These are phyloP conservation scores for Cisticola juncidis DNA, from an alignment of 2,113 vertebrate species.

Conservation along the genomic window DNA sequence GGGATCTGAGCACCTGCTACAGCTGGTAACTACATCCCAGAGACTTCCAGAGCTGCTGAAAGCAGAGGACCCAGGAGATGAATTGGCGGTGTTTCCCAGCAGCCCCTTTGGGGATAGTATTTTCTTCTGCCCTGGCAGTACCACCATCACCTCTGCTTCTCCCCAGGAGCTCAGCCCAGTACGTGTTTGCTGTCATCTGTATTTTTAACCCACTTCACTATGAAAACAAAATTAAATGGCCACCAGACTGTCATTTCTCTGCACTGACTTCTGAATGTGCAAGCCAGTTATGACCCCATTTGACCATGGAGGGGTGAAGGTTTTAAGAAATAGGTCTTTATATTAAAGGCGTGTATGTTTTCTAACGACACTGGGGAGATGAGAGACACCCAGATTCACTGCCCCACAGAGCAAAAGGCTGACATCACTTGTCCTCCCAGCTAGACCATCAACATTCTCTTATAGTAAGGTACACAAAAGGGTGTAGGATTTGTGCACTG, in stretches of 20 bases:
- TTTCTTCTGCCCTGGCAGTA: neutral
- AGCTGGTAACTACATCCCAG: neutral
- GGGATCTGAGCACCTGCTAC: neutral
- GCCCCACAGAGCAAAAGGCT: neutral
- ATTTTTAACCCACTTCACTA: neutral
- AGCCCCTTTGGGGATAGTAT: neutral
- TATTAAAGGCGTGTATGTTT: neutral
- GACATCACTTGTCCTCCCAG: neutral
- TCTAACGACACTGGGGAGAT: fast-evolving
- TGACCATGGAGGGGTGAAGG: neutral
- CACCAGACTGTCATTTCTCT: neutral
- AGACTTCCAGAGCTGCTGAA: neutral
- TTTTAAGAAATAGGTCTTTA: neutral
- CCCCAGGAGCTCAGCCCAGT: neutral
- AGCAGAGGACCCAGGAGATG: neutral
- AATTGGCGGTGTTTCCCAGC: neutral
- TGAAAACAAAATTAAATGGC: neutral
- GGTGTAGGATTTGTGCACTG: neutral
- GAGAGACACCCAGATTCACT: neutral
- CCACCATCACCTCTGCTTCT: neutral
- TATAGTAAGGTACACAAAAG: neutral
- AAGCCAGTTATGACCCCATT: neutral
- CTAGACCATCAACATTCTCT: neutral
- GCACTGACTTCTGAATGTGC: neutral
- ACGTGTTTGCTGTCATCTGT: neutral